These are phyloP conservation scores for Pemphigus obesinymphae DNA, from an alignment of 1,140 invertebrate species.

Conservation along the genomic window DNA sequence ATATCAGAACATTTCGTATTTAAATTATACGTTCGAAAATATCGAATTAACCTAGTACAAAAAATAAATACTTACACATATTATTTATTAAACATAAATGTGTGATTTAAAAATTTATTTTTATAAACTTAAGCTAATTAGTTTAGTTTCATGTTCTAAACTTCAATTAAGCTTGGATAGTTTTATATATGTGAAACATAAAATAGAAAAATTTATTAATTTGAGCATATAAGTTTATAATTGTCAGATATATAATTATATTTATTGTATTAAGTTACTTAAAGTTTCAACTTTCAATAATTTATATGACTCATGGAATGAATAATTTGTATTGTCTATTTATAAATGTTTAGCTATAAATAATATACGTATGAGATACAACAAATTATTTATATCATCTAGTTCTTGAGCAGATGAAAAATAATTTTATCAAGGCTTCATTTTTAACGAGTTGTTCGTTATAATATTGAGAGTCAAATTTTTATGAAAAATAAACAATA, in stretches of 20 bases:
- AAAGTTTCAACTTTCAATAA: slow-evolving; percentile 11
- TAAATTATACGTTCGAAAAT: too few species aligned
- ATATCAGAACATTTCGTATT: too few species aligned
- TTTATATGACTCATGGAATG: background rate
- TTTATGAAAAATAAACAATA: background rate
- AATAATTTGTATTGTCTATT: slow-evolving; percentile 8
- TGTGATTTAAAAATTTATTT: background rate
- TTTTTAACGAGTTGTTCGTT: background rate
- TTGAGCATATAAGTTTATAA: too few species aligned
- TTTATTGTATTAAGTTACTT: slow-evolving; percentile 11
- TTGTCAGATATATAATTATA: too few species aligned
- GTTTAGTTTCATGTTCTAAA: background rate
- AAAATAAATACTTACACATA: too few species aligned
- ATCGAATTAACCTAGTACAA: too few species aligned
- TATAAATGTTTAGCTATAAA: slow-evolving; percentile 13
- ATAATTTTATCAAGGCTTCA: background rate
- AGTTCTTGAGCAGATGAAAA: slow-evolving; percentile 2
- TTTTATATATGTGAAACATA: too few species aligned
- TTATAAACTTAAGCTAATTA: too few species aligned
- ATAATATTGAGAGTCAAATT: background rate
- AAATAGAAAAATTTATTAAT: too few species aligned
- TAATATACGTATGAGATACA: background rate
- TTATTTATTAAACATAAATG: background rate
- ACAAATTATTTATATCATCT: slow-evolving; percentile 22
- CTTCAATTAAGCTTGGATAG: background rate